A percentile compares a stretch with the other conserved stretches of the same genome.
Evolutionary conservation across 1,140 invertebrate genomes (phyloP).

Genomic region (Listronotus oregonensis): DNA sequence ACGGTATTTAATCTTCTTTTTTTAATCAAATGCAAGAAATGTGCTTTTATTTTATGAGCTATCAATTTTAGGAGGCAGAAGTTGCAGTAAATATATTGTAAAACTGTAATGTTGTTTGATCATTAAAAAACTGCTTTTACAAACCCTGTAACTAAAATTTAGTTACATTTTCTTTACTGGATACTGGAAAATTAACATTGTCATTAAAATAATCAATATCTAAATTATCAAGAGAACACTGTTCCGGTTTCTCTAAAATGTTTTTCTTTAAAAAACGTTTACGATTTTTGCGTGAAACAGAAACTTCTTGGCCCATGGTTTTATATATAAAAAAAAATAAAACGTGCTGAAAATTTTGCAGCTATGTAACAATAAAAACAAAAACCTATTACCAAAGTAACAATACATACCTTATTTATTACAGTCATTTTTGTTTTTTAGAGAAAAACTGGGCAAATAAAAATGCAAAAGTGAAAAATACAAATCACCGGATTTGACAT

Average conservation of each 20-base stretch:
- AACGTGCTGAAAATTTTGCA: constrained; percentile 6
- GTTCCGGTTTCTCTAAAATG: background rate
- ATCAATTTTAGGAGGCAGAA: too few species aligned
- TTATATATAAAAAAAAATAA: constrained; percentile 18
- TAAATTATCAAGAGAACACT: background rate
- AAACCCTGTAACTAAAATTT: too few species aligned
- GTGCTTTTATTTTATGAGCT: too few species aligned
- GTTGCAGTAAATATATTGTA: too few species aligned
- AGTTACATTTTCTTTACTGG: background rate
- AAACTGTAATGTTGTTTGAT: too few species aligned
- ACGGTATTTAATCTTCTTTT: too few species aligned
- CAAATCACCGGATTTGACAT: constrained; percentile 42
- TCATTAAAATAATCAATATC: constrained; percentile 25
- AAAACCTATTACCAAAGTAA: constrained; percentile 8
- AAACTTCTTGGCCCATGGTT: constrained; percentile 42
- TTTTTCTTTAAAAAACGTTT: constrained; percentile 12
- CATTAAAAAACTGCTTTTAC: too few species aligned
- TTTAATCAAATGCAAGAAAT: too few species aligned
- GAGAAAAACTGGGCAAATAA: background rate
- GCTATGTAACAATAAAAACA: background rate
- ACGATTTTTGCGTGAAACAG: constrained; percentile 30
- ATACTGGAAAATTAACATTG: constrained; percentile 18
- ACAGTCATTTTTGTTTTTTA: constrained; percentile 46
- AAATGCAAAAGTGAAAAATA: constrained; percentile 1
- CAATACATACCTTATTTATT: constrained; percentile 49